phyloP scores from a whole-genome alignment of 2,888 invertebrate genomes.

The Harpalus rubripes region DNA sequence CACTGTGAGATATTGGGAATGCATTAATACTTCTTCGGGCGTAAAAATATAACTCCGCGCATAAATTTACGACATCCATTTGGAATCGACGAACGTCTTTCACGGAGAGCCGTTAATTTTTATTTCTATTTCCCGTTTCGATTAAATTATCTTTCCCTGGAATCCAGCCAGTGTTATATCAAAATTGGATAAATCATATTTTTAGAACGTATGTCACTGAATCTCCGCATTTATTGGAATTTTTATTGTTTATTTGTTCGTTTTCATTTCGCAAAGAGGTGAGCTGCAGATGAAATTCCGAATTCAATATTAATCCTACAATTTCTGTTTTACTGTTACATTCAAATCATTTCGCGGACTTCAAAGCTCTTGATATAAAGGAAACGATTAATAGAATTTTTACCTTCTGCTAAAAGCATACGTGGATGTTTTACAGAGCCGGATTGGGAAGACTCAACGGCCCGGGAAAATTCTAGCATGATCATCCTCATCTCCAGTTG shows the following conservation, averaged over 20 bases:
- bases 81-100: conserved; percentile 47
- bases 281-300: conserved; percentile 43
- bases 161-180: conserved; percentile 54
- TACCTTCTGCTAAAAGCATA: neutral
- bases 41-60: conserved; percentile 41
- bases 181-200: conserved; percentile 66
- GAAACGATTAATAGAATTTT: conserved; percentile 1
- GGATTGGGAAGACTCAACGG: no score
- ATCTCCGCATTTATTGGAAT: conserved; percentile 54
- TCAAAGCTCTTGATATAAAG: conserved; percentile 3
- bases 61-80: conserved; percentile 62
- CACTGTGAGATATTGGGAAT: conserved; percentile 52
- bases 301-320: conserved; percentile 42
- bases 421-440: no score
- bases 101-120: conserved; percentile 64
- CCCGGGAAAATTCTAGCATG: no score
- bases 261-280: conserved; percentile 48
- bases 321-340: conserved; percentile 34
- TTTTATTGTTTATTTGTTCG: conserved; percentile 52
- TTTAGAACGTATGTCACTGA: conserved; percentile 56
- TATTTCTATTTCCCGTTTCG: conserved; percentile 63
- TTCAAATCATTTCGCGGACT: neutral
- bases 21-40: conserved; percentile 39
- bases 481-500: no score
- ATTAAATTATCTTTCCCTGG: conserved; percentile 64